phyloP scores from a whole-genome alignment of 2,113 vertebrate species.

The Cochlearius cochlearius region DNA sequence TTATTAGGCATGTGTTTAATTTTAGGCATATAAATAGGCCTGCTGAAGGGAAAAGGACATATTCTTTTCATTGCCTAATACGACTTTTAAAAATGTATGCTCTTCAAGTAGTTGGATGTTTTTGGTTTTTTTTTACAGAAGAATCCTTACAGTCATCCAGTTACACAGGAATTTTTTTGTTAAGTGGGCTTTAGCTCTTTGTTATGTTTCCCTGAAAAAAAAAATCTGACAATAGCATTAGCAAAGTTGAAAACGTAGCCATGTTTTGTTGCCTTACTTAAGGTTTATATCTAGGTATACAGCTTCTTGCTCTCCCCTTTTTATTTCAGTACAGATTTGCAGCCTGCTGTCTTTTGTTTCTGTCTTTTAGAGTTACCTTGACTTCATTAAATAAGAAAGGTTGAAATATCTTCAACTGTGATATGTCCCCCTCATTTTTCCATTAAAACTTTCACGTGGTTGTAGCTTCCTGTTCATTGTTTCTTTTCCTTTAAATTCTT shows the following conservation, averaged over 20 bases:
- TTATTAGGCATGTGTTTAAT: slow-evolving; percentile 54
- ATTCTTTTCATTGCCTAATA: slow-evolving; percentile 28
- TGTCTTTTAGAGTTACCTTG: background rate
- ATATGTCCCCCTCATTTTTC: background rate
- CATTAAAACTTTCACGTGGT: background rate
- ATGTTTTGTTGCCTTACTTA: background rate
- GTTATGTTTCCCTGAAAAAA: background rate
- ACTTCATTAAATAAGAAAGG: background rate
- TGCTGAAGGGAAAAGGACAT: slow-evolving; percentile 35
- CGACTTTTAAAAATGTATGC: background rate
- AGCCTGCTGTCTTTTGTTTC: background rate
- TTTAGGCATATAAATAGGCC: slow-evolving; percentile 44
- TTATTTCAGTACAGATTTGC: background rate
- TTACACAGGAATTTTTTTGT: background rate
- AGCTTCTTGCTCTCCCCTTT: background rate
- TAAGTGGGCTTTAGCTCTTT: background rate
- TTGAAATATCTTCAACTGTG: background rate
- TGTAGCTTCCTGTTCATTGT: background rate
- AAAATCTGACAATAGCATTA: background rate
- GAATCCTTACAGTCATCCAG: background rate
- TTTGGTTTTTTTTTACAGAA: background rate
- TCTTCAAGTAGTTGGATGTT: background rate
- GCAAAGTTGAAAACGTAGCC: background rate
- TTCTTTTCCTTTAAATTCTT: background rate
- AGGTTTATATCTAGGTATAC: background rate